Evolutionary conservation across 2,113 vertebrate genomes (phyloP).

Genomic region (Melozone crissalis): DNA sequence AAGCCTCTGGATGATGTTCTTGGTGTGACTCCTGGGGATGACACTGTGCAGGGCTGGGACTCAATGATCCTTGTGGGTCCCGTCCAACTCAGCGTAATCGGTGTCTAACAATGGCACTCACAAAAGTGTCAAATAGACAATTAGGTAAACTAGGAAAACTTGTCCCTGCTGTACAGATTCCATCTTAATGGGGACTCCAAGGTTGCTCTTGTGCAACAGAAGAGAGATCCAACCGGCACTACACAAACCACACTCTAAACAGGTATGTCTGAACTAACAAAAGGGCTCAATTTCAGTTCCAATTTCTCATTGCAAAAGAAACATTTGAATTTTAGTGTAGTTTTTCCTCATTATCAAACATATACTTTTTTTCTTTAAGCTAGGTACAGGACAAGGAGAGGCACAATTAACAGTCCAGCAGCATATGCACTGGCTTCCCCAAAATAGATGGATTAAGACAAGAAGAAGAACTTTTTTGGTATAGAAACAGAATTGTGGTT

Average conservation of each 20-base stretch:
- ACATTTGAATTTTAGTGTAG: background rate
- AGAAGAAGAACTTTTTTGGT: slow-evolving; percentile 26
- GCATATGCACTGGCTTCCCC: background rate
- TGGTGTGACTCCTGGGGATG: background rate
- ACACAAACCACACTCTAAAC: background rate
- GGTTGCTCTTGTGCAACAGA: background rate
- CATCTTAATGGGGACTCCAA: background rate
- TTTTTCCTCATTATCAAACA: background rate
- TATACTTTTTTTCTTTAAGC: background rate
- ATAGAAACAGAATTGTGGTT: slow-evolving; percentile 29
- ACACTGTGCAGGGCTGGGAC: too few species aligned
- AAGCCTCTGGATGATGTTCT: background rate
- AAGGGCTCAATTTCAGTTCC: background rate
- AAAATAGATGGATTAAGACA: background rate
- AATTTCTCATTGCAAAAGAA: background rate
- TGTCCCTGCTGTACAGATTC: background rate
- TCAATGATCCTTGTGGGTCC: background rate
- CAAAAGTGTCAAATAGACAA: background rate
- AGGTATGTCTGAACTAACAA: background rate
- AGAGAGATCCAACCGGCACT: background rate
- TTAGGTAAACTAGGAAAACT: background rate
- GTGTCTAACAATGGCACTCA: background rate
- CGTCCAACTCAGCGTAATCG: background rate
- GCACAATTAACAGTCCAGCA: background rate
- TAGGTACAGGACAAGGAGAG: background rate